A percentile compares a stretch with the other conserved stretches of the same genome.
Evolutionary conservation across 2,797 vertebrate genomes (phyloP).

Genomic region (Helarctos malayanus): DNA sequence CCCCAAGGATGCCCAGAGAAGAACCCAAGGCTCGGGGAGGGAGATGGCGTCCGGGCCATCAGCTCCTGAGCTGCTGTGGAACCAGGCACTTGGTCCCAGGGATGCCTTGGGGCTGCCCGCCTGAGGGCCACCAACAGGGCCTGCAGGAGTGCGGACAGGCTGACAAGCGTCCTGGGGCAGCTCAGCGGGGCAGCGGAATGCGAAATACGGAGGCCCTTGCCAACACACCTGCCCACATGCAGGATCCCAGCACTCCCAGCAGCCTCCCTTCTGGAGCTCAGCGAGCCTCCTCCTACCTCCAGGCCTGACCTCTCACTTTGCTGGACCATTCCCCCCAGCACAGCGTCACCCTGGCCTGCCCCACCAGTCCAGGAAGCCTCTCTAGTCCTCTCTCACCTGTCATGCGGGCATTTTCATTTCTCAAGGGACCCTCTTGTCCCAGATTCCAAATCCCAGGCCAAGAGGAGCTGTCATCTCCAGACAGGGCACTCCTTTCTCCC

Average conservation of each 20-base stretch:
- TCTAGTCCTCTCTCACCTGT: background rate
- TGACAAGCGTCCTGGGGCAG: background rate
- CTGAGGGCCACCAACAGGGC: background rate
- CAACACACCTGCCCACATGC: background rate
- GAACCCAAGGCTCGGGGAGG: constrained; percentile 3
- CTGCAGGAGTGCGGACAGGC: background rate
- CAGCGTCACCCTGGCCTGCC: background rate
- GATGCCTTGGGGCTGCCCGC: background rate
- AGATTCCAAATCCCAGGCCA: background rate
- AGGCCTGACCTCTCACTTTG: background rate
- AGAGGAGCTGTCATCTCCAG: background rate
- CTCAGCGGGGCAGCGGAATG: background rate
- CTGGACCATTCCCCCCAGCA: background rate
- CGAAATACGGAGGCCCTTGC: background rate
- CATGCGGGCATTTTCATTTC: background rate
- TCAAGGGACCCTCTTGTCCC: background rate
- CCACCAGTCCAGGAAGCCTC: background rate
- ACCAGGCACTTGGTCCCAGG: background rate
- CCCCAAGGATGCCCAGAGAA: background rate
- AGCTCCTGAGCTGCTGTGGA: background rate
- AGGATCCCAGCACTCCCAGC: background rate
- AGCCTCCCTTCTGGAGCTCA: background rate
- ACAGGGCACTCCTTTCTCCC: background rate
- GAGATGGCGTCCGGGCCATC: background rate
- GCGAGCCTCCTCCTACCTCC: background rate